Base-by-base conservation (phyloP, 2,797 vertebrate genomes). In the Pipistrellus pygmaeus region DNA sequence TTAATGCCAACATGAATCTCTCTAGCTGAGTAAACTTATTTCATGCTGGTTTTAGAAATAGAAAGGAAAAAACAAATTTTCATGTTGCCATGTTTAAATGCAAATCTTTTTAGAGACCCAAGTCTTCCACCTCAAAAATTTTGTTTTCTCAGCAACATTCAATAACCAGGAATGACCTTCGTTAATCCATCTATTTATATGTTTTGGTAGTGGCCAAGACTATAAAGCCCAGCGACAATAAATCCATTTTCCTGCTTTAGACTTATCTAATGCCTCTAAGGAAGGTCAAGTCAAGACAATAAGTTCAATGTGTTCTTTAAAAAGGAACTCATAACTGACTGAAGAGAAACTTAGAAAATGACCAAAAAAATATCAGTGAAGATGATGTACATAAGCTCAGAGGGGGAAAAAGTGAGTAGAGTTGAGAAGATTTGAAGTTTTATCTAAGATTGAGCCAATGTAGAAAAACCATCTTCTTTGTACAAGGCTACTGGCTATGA, bases 391-490 rank as follows among this genome's bases (percentile, higher is more conserved):
- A 15, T 55, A 76, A 53, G 20, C 38, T 86, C 51, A 66, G 23
- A 66, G 38, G 21, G 51, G n/a, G 44, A 68, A 27, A 25, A 38
- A 71, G 35, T 25, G 85, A 20, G 41, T 27, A 62, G 10, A 8
- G 5, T 84, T 76, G 72, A 66, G 27, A 71, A 93, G 11, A 15
- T 86, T 55, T 91, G 9, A 53, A 14, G n/a, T 57, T 95, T 95
- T 66, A 44, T 6, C 35, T 62, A 93, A 68, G 73, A 78, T 83
- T 60, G 62, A 21, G 6, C 30, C 46, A 35, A 4, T 23, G n/a
- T 71, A 73, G 66, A 72, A 83, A 75, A 62, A 46, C 3, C 27
- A 68, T 85, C 30, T 53, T 38, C 69, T 60, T 17, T 48, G 21
- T 48, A 69, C 41, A 66, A 10, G 38, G 12, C 12, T 46, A 51